phyloP scores from a whole-genome alignment of 2,888 invertebrate genomes.

The Euphydryas editha region DNA sequence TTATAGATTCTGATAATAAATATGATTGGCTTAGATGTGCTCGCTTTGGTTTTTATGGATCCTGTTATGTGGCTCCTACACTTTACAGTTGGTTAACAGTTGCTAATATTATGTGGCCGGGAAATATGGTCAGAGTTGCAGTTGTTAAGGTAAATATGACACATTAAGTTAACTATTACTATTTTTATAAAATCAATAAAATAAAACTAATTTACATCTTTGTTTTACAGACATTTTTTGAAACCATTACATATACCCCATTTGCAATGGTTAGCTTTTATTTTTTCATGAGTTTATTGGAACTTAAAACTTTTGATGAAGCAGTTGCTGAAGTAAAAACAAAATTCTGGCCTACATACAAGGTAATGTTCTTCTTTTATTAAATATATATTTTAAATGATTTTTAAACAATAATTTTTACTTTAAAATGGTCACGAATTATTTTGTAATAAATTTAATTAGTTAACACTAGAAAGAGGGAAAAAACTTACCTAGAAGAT shows the following conservation, averaged over 20 bases:
- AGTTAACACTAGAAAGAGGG: too few relatives aligned
- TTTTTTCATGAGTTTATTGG: conserved; percentile 89
- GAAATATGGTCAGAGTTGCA: conserved; percentile 86
- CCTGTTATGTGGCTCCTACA: conserved; percentile 91
- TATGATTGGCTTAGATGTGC: conserved; percentile 88
- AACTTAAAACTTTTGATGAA: conserved; percentile 86
- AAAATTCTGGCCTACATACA: conserved; percentile 90
- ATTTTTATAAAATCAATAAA: background rate
- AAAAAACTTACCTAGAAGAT: too few relatives aligned
- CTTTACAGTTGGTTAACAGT: conserved; percentile 91
- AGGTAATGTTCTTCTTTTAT: conserved; percentile 68
- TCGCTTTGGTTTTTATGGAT: conserved; percentile 91
- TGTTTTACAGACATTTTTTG: conserved; percentile 86
- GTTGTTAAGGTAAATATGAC: conserved; percentile 85
- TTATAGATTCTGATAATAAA: conserved; percentile 63
- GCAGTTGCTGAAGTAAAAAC: conserved; percentile 87
- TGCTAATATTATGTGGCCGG: conserved; percentile 90
- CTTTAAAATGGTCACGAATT: background rate
- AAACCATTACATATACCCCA: conserved; percentile 90
- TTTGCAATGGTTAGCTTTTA: conserved; percentile 90
- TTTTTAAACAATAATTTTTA: background rate
- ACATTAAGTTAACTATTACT: background rate
- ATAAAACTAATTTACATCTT: conserved; percentile 7
- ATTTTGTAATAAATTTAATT: too few relatives aligned
- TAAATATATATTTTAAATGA: background rate